These are phyloP conservation scores for Hestina assimilis DNA, from an alignment of 1,140 invertebrate genomes.

Conservation along the genomic window DNA sequence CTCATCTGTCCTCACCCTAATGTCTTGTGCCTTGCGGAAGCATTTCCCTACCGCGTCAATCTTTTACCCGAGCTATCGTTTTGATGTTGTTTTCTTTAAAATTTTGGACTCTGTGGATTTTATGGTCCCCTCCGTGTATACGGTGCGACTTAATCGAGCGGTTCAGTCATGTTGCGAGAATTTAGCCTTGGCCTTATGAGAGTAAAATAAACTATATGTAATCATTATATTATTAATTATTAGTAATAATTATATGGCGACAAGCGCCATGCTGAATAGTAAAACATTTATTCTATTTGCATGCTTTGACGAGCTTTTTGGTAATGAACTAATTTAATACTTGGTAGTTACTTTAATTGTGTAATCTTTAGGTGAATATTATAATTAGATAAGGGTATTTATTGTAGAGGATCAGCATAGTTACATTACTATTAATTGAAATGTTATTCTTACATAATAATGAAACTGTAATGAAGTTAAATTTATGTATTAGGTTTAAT, in stretches of 20 bases:
- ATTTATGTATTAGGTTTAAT: constrained; percentile 68
- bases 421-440: constrained; percentile 71
- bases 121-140: constrained; percentile 26
- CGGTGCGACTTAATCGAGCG: constrained; percentile 58
- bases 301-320: constrained; percentile 78
- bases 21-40: constrained; percentile 71
- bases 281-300: constrained; percentile 74
- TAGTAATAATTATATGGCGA: constrained; percentile 58
- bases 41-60: constrained; percentile 32
- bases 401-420: constrained; percentile 72
- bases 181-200: constrained; percentile 78
- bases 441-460: constrained; percentile 74
- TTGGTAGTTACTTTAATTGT: constrained; percentile 75
- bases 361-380: constrained; percentile 73
- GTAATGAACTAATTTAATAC: constrained; percentile 77
- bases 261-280: constrained; percentile 70
- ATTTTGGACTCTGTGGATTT: background rate
- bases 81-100: constrained; percentile 21
- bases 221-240: constrained; percentile 66
- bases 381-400: constrained; percentile 77
- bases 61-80: constrained; percentile 2
- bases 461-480: constrained; percentile 68
- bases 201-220: constrained; percentile 74
- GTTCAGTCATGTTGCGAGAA: constrained; percentile 75
- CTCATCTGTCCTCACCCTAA: constrained; percentile 34